phyloP scores from a whole-genome alignment of 2,797 vertebrate species.

The Neosilurus hyrtlii region DNA sequence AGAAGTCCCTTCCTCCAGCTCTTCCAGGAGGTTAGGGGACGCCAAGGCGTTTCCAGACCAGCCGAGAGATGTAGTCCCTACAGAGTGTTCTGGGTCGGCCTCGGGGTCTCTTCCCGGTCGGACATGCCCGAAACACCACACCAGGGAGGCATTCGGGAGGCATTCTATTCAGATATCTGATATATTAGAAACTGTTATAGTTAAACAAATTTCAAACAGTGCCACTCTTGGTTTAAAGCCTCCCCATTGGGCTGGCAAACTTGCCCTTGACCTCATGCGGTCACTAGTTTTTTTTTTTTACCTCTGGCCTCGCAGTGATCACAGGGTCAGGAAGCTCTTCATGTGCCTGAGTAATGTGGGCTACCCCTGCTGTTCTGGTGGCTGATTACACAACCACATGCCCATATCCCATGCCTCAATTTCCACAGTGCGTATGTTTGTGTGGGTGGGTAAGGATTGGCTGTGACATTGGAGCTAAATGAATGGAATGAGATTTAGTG shows the following conservation, averaged over 20 bases:
- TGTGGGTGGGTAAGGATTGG: constrained; percentile 29
- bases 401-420: constrained; percentile 20
- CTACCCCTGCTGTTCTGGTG: constrained; percentile 40
- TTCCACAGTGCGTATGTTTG: constrained; percentile 19
- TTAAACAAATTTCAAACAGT: background rate
- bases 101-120: no score
- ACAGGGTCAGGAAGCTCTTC: constrained; percentile 54
- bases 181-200: no score
- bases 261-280: constrained; percentile 53
- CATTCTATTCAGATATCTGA: no score
- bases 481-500: constrained; percentile 34
- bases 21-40: no score
- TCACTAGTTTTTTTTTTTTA: constrained; percentile 53
- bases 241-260: constrained; percentile 31
- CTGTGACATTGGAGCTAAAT: constrained; percentile 39
- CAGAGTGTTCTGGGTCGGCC: no score
- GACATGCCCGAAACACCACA: no score
- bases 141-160: no score
- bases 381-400: constrained; percentile 46
- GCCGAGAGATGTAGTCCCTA: no score
- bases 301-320: constrained; percentile 55
- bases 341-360: constrained; percentile 29
- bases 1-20: no score
- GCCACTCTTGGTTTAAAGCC: background rate
- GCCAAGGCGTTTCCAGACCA: no score